These are phyloP conservation scores for Anhinga rufa DNA, from an alignment of 2,113 vertebrate genomes.

Conservation along the genomic window DNA sequence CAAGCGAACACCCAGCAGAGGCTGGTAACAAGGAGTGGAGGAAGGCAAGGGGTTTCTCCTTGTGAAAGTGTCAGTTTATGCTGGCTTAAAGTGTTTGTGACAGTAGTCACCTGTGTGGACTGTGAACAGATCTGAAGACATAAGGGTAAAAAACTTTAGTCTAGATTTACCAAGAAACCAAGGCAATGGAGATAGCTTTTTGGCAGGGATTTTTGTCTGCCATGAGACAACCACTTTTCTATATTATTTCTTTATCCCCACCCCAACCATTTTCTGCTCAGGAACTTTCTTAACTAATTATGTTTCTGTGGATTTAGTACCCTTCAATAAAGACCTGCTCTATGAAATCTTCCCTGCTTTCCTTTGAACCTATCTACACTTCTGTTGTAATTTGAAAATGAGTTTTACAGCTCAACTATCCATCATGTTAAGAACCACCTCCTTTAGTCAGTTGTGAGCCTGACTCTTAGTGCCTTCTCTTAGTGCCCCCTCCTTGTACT, in stretches of 20 bases:
- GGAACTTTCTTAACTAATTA: not conserved
- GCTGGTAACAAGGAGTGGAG: not conserved
- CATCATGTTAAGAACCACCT: not conserved
- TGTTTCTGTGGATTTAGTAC: not conserved
- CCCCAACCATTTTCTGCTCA: not conserved
- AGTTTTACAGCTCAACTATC: not conserved
- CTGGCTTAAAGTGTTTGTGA: not conserved
- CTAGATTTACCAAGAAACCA: not conserved
- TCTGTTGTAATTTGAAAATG: not conserved
- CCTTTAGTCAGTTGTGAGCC: not conserved
- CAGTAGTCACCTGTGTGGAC: not conserved
- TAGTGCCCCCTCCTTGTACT: not conserved
- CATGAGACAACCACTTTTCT: not conserved
- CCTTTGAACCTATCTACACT: not conserved
- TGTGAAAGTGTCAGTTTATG: not conserved
- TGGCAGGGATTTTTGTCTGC: not conserved
- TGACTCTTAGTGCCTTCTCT: not conserved
- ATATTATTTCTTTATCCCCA: not conserved
- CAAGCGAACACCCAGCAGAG: not conserved
- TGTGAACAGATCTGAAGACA: not conserved
- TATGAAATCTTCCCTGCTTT: not conserved
- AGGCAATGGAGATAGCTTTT: not conserved
- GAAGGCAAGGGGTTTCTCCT: not conserved
- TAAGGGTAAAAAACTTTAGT: not conserved
- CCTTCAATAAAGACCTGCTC: not conserved